phyloP scores from a whole-genome alignment of 2,888 invertebrate genomes.

The Nemoura dubitans region DNA sequence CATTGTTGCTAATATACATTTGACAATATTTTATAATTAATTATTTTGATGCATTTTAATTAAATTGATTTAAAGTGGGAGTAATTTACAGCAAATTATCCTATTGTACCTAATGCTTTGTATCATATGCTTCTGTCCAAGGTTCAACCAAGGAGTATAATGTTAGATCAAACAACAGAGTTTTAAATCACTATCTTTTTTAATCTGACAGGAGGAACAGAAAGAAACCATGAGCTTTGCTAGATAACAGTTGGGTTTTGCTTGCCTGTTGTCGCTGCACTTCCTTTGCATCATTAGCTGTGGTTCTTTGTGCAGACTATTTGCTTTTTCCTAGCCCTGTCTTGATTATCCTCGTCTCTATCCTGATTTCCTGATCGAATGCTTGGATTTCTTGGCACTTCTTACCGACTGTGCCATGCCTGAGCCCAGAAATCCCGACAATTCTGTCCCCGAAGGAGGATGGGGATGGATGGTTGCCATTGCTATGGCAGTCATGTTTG shows the following conservation, averaged over 20 bases:
- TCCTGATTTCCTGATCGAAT: too few relatives aligned
- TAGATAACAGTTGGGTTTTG: background rate
- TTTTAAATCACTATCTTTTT: slow-evolving; percentile 4
- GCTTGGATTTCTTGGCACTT: too few relatives aligned
- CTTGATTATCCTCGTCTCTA: too few relatives aligned
- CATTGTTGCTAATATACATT: too few relatives aligned
- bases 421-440: too few relatives aligned
- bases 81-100: background rate
- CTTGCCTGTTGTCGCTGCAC: background rate
- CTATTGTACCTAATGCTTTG: background rate
- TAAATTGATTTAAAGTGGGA: background rate
- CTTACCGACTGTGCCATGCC: too few relatives aligned
- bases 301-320: too few relatives aligned
- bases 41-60: background rate
- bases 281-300: too few relatives aligned
- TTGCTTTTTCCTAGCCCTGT: too few relatives aligned
- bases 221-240: background rate
- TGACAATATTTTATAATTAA: background rate
- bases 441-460: slow-evolving; percentile 49
- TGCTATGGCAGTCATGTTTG: slow-evolving; percentile 51
- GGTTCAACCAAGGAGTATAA: background rate
- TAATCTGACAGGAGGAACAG: background rate
- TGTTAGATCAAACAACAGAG: background rate
- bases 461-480: slow-evolving; percentile 52
- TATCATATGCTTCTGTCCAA: background rate